phyloP scores from a whole-genome alignment of 92 coral and sea anemone genomes.

The Montipora capitata region DNA sequence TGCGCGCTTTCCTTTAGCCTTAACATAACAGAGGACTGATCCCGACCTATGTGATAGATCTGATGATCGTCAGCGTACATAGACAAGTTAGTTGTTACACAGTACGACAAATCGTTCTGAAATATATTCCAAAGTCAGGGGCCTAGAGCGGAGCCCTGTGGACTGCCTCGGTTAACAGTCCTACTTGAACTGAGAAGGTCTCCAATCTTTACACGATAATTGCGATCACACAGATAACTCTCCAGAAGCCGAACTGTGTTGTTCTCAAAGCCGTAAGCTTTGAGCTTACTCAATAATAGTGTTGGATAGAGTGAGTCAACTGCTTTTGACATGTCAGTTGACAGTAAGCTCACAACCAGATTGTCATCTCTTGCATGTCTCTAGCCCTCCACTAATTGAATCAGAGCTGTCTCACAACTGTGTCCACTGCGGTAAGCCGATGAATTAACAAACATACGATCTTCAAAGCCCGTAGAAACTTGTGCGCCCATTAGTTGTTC shows the following conservation, averaged over 20 bases:
- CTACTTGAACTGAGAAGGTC: constrained; percentile 14
- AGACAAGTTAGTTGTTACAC: constrained; percentile 10
- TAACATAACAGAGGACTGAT: constrained; percentile 30
- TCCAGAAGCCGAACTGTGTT: constrained; percentile 4
- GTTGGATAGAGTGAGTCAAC: neutral
- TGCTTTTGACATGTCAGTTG: constrained; percentile 36
- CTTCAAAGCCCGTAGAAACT: no score
- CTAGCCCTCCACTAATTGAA: constrained; percentile 12
- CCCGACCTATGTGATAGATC: constrained; percentile 23
- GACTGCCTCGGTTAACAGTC: constrained; percentile 48
- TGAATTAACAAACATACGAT: constrained; percentile 37
- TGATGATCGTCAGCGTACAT: constrained; percentile 56
- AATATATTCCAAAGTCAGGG: constrained; percentile 31
- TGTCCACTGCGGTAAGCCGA: constrained; percentile 38
- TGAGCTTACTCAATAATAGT: constrained; percentile 21
- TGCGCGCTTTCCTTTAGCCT: constrained; percentile 50
- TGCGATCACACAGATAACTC: constrained; percentile 48
- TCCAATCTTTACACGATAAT: constrained; percentile 32
- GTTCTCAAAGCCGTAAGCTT: neutral
- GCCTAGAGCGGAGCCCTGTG: constrained; percentile 57
- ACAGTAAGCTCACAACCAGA: constrained; percentile 11
- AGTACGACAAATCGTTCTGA: constrained; percentile 29
- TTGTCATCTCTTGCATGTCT: constrained; percentile 38
- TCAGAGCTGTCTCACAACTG: constrained; percentile 53
- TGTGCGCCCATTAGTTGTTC: no score